Evolutionary conservation across 2,113 vertebrate species (phyloP).

Genomic region (Platysteira castanea): DNA sequence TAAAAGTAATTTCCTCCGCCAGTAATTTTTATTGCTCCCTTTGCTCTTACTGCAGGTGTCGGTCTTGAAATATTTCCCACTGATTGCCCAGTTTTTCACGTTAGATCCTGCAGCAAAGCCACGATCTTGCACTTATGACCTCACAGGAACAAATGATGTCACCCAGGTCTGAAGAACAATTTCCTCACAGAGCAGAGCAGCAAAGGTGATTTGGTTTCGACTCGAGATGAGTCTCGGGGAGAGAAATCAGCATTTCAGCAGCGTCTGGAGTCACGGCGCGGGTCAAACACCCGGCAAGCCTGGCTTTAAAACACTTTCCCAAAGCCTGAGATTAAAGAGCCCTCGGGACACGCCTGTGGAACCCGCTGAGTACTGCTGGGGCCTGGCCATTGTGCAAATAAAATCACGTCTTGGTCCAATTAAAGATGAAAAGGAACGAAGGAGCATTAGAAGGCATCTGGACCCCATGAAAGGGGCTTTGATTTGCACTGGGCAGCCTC

Average conservation of each 20-base stretch:
- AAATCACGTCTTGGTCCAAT: not conserved
- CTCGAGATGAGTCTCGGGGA: not conserved
- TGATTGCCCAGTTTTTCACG: conserved; percentile 23
- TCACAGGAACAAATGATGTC: conserved; percentile 46
- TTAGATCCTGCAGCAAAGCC: conserved; percentile 15
- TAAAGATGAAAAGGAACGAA: conserved; percentile 41
- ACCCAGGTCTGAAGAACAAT: not conserved
- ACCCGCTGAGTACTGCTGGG: not conserved
- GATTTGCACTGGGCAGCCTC: not conserved
- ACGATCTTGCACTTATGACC: conserved; percentile 28
- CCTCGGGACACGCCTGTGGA: not conserved
- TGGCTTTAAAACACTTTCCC: not conserved
- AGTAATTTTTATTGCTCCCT: conserved; percentile 60
- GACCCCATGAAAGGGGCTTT: not conserved
- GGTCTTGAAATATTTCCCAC: conserved; percentile 18
- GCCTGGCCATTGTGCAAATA: not conserved
- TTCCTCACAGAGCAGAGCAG: not conserved
- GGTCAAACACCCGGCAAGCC: not conserved
- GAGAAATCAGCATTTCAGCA: not conserved
- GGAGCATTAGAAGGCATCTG: conserved; percentile 9
- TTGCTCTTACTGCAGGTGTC: conserved; percentile 29
- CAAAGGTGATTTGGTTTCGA: not conserved
- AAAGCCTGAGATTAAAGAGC: conserved; percentile 3
- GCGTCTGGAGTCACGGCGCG: not conserved
- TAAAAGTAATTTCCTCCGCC: conserved; percentile 48